A percentile compares a stretch with the other conserved stretches of the same genome.
phyloP scores from a whole-genome alignment of 2,888 invertebrate genomes.

The Volucella inanis region DNA sequence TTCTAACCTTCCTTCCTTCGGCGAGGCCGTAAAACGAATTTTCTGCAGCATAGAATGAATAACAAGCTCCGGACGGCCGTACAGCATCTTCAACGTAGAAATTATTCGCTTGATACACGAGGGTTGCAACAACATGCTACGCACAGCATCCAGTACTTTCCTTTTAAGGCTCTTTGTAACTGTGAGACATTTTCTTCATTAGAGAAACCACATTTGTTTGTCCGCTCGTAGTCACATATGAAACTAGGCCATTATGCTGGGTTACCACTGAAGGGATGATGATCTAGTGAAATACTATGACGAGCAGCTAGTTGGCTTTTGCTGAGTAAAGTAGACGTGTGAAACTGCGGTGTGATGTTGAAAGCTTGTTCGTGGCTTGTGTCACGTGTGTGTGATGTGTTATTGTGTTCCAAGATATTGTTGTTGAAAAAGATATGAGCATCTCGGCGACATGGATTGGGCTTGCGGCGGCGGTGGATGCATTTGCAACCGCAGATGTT shows the following conservation, averaged over 20 bases:
- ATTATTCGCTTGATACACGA: conserved; percentile 22
- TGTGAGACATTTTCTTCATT: conserved; percentile 10
- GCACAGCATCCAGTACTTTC: conserved; percentile 16
- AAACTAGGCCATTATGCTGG: conserved; percentile 10
- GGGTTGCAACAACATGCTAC: conserved; percentile 39
- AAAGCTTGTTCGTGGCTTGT: not conserved
- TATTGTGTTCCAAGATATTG: not conserved
- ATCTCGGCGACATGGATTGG: not conserved
- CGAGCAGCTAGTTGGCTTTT: conserved; percentile 15
- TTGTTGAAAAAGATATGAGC: not conserved
- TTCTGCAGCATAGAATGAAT: conserved; percentile 7
- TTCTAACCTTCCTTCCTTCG: conserved; percentile 31
- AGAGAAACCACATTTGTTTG: conserved; percentile 15
- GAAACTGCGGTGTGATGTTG: conserved; percentile 1
- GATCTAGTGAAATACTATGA: conserved; percentile 11
- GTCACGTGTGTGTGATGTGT: conserved; percentile 6
- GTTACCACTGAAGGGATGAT: conserved; percentile 5
- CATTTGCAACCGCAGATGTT: not conserved
- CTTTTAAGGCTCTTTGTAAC: conserved; percentile 12
- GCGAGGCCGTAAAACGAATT: conserved; percentile 3
- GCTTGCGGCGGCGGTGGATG: not conserved
- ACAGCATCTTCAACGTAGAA: conserved; percentile 15
- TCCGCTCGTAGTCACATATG: conserved; percentile 3
- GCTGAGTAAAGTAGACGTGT: not conserved
- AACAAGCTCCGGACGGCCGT: conserved; percentile 36